Percentiles rank a stretch among this genome's conserved stretches.
Conservation (phyloP, 1,140 invertebrate genomes). For the Protaetia brevitarsis region DNA sequence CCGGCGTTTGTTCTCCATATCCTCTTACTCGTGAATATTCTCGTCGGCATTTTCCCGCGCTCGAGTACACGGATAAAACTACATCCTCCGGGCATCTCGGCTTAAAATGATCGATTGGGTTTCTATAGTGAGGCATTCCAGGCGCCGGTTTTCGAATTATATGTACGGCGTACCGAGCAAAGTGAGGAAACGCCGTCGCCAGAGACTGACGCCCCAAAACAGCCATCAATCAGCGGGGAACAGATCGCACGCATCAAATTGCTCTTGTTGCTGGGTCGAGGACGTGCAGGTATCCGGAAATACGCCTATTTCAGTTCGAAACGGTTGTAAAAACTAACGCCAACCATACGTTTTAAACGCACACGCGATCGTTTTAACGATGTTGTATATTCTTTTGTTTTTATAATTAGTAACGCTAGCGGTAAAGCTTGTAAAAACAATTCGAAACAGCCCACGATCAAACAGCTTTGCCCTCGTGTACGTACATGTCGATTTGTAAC, state of each 20-base stretch:
- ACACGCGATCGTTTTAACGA: too few relatives aligned
- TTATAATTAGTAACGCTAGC: too few relatives aligned
- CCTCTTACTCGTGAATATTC: background rate
- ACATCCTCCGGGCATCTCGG: background rate
- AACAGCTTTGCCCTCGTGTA: too few relatives aligned
- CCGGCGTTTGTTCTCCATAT: background rate
- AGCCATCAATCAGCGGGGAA: background rate
- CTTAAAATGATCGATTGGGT: constrained; percentile 75
- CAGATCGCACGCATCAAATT: constrained; percentile 36
- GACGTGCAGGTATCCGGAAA: constrained; percentile 38
- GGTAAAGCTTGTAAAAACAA: too few relatives aligned
- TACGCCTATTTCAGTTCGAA: too few relatives aligned
- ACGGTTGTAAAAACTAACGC: too few relatives aligned
- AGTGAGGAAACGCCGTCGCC: constrained; percentile 56
- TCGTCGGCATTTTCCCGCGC: background rate
- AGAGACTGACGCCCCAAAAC: constrained; percentile 28
- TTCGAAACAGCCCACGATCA: too few relatives aligned
- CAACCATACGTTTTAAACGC: too few relatives aligned
- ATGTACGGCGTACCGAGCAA: constrained; percentile 64
- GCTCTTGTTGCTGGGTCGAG: constrained; percentile 47
- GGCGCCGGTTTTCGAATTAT: constrained; percentile 69
- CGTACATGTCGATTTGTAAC: too few relatives aligned
- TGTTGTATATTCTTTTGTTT: too few relatives aligned
- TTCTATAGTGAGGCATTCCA: constrained; percentile 69
- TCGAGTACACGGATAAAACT: background rate